Base-by-base conservation (phyloP, 1,140 invertebrate species). In the Euura saliciscinereae region DNA sequence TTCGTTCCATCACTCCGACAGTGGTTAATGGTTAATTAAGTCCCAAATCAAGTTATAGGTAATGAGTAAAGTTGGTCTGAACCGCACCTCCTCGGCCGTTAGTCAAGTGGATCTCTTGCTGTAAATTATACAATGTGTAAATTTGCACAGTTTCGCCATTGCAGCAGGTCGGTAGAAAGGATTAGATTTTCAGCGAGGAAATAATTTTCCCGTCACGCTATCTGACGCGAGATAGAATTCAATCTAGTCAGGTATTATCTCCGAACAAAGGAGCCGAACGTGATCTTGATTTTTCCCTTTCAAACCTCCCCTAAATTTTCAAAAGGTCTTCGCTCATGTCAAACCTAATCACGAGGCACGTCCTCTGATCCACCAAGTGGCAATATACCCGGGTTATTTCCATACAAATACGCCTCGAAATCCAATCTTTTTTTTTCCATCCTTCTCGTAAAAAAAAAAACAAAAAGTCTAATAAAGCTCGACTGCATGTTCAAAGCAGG, bases 41-140 rank as follows among this genome's bases (percentile, higher is more conserved):
- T 83, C 84, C 80, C 80, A 82, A 85, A 85, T 85, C 81, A 82
- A 85, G 83, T 85, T 85, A 83, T 80, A 80, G 79, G 77, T 85
- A 85, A 85, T 83, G 82, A 83, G 83, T 79, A 85, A 85, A 85
- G 83, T 85, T 84, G 79, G 78, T 73, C 77, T 78, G 80, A 77
- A 79, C 78, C 79, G 77, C 81, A 80, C 79, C 79, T 77, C 78
- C 77, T 81, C 76, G 78, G 13, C 51, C 75, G 79, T 80, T 77
- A 79, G 77, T 79, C 79, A 77, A 80, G 80, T 77, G 77, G 82
- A 80, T 76, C 51, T 73, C 76, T 75, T 75, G 66, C 76, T 79
- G 79, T 76, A 76, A 79, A 79, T 79, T 79, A 79, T 77, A 79
- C 74, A 77, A 72, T 78, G 76, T 78, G 69, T 59, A 59, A 59